A percentile compares a stretch with the other conserved stretches of the same genome.
Conservation (phyloP, 2,113 vertebrate species). For the Formicarius rufipectus region DNA sequence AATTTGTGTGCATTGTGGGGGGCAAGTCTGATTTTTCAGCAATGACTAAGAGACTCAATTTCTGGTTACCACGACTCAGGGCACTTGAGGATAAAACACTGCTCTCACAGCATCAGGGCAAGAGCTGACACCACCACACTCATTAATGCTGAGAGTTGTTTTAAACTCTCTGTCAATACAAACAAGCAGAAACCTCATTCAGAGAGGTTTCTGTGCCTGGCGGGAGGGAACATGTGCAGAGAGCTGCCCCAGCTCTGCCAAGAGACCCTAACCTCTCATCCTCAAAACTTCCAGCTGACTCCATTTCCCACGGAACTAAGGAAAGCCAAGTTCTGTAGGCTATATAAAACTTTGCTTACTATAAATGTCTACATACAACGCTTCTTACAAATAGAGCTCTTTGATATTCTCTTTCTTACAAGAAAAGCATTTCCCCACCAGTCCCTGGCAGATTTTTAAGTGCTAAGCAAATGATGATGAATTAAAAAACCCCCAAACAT, state of each 20-base stretch:
- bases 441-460: not conserved
- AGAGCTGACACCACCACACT: not conserved
- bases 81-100: not conserved
- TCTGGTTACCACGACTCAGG: not conserved
- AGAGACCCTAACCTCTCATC: not conserved
- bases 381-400: not conserved
- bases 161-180: not conserved
- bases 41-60: not conserved
- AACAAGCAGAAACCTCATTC: constrained; percentile 12
- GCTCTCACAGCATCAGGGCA: not conserved
- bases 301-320: not conserved
- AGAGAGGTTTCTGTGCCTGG: not conserved
- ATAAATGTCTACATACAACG: not conserved
- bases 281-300: not conserved
- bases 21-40: not conserved
- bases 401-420: not conserved
- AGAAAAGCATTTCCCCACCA: not conserved
- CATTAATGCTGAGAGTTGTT: not conserved
- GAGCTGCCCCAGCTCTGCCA: not conserved
- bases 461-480: not conserved
- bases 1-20: not conserved
- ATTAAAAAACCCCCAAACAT: not conserved
- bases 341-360: not conserved
- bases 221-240: not conserved
- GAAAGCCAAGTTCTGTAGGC: not conserved